These are phyloP conservation scores for Anastrepha ludens DNA, from an alignment of 1,140 invertebrate genomes.

Conservation along the genomic window DNA sequence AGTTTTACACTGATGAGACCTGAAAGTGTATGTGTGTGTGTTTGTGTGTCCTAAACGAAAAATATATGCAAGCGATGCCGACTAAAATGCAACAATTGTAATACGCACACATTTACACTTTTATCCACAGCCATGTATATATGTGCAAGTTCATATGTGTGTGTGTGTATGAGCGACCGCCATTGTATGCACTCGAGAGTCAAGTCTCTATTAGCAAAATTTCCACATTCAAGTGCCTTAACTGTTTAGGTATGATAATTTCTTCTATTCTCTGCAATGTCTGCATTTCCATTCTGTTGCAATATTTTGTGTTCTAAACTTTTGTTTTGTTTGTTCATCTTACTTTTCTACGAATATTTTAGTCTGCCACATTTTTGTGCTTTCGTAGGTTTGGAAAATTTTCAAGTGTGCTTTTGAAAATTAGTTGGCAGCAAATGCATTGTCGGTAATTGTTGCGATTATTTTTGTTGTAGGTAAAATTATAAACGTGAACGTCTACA, in stretches of 20 bases:
- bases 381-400: not conserved
- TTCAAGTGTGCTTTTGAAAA: constrained; percentile 22
- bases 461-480: not conserved
- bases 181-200: constrained; percentile 63
- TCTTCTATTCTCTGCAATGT: not conserved
- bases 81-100: not conserved
- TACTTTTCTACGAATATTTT: not conserved
- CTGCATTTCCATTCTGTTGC: constrained; percentile 42
- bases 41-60: not conserved
- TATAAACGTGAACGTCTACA: no score
- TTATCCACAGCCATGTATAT: not conserved
- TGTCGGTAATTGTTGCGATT: not conserved
- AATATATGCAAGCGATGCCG: not conserved
- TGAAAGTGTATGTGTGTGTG: constrained; percentile 3
- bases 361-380: not conserved
- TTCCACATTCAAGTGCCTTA: constrained; percentile 17
- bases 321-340: not conserved
- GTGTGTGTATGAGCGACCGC: not conserved
- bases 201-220: constrained; percentile 71
- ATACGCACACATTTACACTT: not conserved
- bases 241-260: constrained; percentile 49
- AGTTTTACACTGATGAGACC: constrained; percentile 59
- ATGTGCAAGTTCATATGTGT: not conserved
- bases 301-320: not conserved
- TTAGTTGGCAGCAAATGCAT: constrained; percentile 26